These are phyloP conservation scores for Halyomorpha halys DNA, from an alignment of 1,140 invertebrate genomes.

Conservation along the genomic window DNA sequence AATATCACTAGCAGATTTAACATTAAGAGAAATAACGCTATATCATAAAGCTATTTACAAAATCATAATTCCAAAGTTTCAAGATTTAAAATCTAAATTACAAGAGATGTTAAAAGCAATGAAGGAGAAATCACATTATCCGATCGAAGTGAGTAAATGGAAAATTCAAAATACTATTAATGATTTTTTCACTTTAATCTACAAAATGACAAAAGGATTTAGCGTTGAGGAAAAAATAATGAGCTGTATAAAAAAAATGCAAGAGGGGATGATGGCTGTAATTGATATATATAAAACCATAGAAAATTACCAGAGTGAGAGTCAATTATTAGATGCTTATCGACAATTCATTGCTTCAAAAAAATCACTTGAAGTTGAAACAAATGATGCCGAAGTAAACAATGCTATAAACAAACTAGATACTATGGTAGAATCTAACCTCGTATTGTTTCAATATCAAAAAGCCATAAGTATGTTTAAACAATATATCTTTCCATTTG, in stretches of 20 bases:
- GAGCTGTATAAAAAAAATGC: not conserved
- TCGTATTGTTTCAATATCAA: not conserved
- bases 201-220: not conserved
- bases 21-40: no score
- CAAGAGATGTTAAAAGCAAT: not conserved
- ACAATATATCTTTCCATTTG: conserved; percentile 10
- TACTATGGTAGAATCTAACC: not conserved
- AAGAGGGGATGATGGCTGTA: not conserved
- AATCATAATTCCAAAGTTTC: no score
- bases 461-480: not conserved
- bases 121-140: not conserved
- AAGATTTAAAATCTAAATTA: no score
- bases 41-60: no score
- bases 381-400: not conserved
- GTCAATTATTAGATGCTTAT: not conserved
- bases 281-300: not conserved
- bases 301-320: not conserved
- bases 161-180: not conserved
- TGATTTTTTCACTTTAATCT: not conserved
- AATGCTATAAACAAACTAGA: not conserved
- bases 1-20: no score
- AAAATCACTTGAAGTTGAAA: not conserved
- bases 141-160: not conserved
- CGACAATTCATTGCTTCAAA: not conserved
- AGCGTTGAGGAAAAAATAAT: not conserved